These are phyloP conservation scores for Aethina tumida DNA, from an alignment of 1,140 invertebrate genomes.

Conservation along the genomic window DNA sequence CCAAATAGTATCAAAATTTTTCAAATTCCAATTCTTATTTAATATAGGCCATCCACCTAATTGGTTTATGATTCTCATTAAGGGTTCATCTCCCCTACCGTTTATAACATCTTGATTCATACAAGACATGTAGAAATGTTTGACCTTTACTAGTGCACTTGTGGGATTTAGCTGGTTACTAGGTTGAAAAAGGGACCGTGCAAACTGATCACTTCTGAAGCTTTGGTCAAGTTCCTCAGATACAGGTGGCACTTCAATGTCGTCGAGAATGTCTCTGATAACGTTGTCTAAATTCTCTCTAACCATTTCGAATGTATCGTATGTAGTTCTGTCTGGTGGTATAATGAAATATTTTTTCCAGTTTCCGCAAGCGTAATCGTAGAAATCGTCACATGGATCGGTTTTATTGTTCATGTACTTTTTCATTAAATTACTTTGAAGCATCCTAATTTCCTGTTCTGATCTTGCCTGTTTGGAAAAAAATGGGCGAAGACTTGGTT, in stretches of 20 bases:
- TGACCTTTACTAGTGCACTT: conserved; percentile 62
- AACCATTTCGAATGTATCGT: conserved; percentile 74
- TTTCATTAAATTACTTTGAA: conserved; percentile 57
- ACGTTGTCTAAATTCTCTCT: conserved; percentile 63
- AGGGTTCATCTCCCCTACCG: conserved; percentile 55
- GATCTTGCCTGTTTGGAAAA: no score
- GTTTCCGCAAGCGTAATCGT: conserved; percentile 81
- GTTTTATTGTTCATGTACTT: conserved; percentile 65
- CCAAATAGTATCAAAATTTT: conserved; percentile 63
- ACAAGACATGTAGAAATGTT: conserved; percentile 72
- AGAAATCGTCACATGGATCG: conserved; percentile 87
- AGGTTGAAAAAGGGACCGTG: conserved; percentile 1
- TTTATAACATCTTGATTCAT: conserved; percentile 68
- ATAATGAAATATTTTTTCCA: conserved; percentile 77
- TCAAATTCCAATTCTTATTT: conserved; percentile 48
- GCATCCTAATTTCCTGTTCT: no score
- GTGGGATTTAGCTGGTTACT: conserved; percentile 28
- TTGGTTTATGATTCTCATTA: conserved; percentile 58
- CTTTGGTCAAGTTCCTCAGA: neutral
- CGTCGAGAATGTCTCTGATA: conserved; percentile 56
- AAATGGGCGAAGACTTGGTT: no score
- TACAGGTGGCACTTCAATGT: conserved; percentile 56
- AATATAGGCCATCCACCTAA: conserved; percentile 83
- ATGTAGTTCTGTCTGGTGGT: conserved; percentile 70
- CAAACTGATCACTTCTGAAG: conserved; percentile 6